Evolutionary conservation across 2,888 invertebrate genomes (phyloP).

Genomic region (Stenodema calcarata): DNA sequence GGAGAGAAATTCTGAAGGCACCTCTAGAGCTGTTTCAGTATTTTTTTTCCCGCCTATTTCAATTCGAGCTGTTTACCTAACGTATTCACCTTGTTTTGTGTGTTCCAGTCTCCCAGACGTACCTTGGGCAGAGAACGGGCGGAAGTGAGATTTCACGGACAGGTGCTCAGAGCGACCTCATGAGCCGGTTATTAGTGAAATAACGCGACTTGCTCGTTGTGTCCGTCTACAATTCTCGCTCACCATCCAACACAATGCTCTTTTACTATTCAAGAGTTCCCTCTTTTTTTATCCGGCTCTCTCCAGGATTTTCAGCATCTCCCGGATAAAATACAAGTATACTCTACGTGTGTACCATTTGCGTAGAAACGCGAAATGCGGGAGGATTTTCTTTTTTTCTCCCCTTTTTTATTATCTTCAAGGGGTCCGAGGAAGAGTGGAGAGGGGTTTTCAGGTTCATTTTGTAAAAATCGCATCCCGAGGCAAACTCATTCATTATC

Average conservation of each 20-base stretch:
- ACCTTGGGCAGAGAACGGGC: neutral
- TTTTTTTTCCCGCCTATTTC: too few species aligned
- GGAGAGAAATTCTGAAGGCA: too few species aligned
- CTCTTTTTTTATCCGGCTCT: neutral
- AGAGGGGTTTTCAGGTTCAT: neutral
- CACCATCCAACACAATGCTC: neutral
- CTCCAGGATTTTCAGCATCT: neutral
- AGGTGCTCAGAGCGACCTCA: conserved; percentile 40
- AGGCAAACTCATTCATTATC: neutral
- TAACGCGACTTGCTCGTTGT: conserved; percentile 14
- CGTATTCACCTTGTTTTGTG: too few species aligned
- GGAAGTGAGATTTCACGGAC: conserved; percentile 43
- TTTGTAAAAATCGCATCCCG: neutral
- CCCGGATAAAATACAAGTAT: neutral
- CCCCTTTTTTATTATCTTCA: neutral
- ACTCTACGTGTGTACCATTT: neutral
- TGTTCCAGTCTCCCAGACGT: neutral
- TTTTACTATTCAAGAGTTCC: conserved; percentile 2
- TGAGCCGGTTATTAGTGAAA: conserved; percentile 45
- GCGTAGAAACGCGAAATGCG: neutral
- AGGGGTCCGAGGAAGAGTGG: neutral
- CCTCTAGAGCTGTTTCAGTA: too few species aligned
- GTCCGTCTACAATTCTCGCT: neutral
- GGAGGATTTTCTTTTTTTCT: neutral
- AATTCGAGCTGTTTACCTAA: too few species aligned